These are phyloP conservation scores for Xylota sylvarum DNA, from an alignment of 2,888 invertebrate genomes.

Conservation along the genomic window DNA sequence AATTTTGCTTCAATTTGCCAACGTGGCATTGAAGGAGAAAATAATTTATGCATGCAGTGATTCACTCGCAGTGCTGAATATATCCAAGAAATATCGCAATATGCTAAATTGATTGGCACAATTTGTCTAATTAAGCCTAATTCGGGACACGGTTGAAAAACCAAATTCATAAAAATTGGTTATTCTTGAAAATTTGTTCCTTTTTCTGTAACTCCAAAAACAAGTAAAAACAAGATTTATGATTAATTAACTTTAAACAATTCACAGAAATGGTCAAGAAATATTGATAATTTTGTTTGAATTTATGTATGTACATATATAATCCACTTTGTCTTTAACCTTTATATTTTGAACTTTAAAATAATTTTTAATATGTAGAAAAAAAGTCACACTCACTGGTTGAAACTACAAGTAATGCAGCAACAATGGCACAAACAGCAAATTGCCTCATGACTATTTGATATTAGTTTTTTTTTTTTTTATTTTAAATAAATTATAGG, in stretches of 20 bases:
- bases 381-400: constrained; percentile 82
- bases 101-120: neutral
- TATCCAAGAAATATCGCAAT: neutral
- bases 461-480: constrained; percentile 59
- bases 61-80: neutral
- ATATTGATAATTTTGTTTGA: no score
- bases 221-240: neutral
- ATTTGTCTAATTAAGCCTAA: neutral
- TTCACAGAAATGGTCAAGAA: neutral
- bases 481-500: constrained; percentile 53
- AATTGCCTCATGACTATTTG: constrained; percentile 82
- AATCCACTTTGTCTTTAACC: neutral
- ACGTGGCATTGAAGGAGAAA: constrained; percentile 1
- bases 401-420: constrained; percentile 82
- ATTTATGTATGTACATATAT: neutral
- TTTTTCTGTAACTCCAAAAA: neutral
- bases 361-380: constrained; percentile 14
- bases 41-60: neutral
- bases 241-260: neutral
- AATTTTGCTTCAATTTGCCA: neutral
- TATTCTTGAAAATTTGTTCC: neutral
- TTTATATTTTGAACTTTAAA: neutral
- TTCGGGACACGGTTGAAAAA: neutral
- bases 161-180: neutral
- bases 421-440: constrained; percentile 83